Percentiles rank a stretch among this genome's conserved stretches.
These are phyloP conservation scores for Siniperca chuatsi DNA, from an alignment of 2,113 vertebrate species.

Conservation along the genomic window DNA sequence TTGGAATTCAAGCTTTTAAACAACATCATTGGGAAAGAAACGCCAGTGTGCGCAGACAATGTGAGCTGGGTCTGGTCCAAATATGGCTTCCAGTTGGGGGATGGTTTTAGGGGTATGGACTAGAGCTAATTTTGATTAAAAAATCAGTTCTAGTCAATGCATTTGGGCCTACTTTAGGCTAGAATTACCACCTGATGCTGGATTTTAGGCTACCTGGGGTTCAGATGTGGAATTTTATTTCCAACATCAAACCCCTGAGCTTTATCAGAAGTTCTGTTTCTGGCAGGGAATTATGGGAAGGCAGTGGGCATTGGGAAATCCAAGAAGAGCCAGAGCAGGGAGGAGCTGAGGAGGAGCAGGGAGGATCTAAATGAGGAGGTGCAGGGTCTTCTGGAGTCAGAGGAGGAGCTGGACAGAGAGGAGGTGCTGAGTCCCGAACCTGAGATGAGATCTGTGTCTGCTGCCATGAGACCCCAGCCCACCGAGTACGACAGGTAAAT, in stretches of 20 bases:
- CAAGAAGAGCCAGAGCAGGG: slow-evolving; percentile 75
- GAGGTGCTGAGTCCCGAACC: slow-evolving; percentile 74
- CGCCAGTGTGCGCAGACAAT: too few species aligned
- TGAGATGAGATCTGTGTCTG: slow-evolving; percentile 83
- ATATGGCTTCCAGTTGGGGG: too few species aligned
- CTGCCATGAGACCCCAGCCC: slow-evolving; percentile 83
- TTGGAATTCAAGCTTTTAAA: too few species aligned
- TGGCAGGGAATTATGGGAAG: slow-evolving; percentile 90
- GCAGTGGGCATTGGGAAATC: slow-evolving; percentile 78
- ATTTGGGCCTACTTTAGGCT: neutral
- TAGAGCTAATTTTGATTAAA: neutral
- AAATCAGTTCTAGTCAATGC: neutral
- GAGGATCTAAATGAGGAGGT: slow-evolving; percentile 71
- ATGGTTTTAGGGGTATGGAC: neutral
- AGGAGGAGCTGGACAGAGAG: slow-evolving; percentile 81
- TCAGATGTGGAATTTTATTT: neutral
- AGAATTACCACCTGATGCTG: neutral
- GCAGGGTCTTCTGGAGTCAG: slow-evolving; percentile 72
- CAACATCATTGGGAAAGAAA: too few species aligned
- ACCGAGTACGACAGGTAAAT: slow-evolving; percentile 89
- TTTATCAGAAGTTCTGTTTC: neutral
- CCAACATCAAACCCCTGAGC: fast-evolving
- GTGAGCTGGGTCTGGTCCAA: too few species aligned
- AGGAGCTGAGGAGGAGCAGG: slow-evolving; percentile 71
- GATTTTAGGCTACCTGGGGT: neutral